Percentiles rank a stretch among this genome's conserved stretches.
Conservation (phyloP, 2,888 invertebrate genomes). For the Sclerodermus sp. region DNA sequence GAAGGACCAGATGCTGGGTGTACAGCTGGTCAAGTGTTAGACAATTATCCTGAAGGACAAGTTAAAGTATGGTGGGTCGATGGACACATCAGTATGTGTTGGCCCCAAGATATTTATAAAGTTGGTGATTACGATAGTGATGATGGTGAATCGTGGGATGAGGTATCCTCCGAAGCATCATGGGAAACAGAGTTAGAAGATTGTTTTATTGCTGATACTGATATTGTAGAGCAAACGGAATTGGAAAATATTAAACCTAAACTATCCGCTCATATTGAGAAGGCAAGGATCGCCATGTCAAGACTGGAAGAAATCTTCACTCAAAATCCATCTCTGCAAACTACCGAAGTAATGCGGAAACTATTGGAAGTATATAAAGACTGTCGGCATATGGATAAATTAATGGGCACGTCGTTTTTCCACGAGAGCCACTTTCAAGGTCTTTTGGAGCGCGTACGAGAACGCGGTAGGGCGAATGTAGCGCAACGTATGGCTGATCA, state of each 20-base stretch:
- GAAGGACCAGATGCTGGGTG: slow-evolving; percentile 72
- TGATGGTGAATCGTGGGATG: slow-evolving; percentile 75
- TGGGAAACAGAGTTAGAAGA: slow-evolving; percentile 81
- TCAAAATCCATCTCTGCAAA: slow-evolving; percentile 74
- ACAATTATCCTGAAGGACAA: slow-evolving; percentile 82
- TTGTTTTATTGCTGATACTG: slow-evolving; percentile 62
- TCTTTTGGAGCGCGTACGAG: slow-evolving; percentile 74
- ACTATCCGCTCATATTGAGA: slow-evolving; percentile 76
- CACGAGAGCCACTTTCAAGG: slow-evolving; percentile 80
- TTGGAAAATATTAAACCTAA: slow-evolving; percentile 59
- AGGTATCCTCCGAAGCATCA: slow-evolving; percentile 72
- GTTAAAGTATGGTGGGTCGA: slow-evolving; percentile 94
- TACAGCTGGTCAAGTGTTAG: slow-evolving; percentile 86
- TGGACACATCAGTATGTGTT: slow-evolving; percentile 82
- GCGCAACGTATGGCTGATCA: slow-evolving; percentile 77
- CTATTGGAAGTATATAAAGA: slow-evolving; percentile 81
- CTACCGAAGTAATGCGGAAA: slow-evolving; percentile 77
- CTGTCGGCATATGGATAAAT: slow-evolving; percentile 81
- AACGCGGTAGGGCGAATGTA: slow-evolving; percentile 69
- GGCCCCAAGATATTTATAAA: slow-evolving; percentile 89
- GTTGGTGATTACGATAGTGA: slow-evolving; percentile 77
- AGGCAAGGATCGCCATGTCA: slow-evolving; percentile 74
- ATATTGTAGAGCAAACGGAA: slow-evolving; percentile 49
- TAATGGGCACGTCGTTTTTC: slow-evolving; percentile 85
- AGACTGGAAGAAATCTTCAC: slow-evolving; percentile 79